Conservation (phyloP, 53 echinoderm and acorn worm species). For the Patiria pectinifera region DNA sequence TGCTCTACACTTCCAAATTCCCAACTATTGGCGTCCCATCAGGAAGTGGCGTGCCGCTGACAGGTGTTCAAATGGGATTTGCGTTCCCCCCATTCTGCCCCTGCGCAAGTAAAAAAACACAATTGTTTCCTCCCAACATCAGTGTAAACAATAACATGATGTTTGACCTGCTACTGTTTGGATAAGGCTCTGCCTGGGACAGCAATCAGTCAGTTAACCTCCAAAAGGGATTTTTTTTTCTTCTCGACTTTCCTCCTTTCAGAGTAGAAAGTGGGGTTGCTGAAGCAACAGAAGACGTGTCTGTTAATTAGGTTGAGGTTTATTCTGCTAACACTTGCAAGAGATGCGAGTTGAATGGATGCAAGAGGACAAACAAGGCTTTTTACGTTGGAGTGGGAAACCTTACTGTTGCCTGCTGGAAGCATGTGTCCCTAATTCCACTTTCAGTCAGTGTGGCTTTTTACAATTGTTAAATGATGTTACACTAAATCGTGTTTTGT, state of each 20-base stretch:
- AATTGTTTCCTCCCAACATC: conserved; percentile 5
- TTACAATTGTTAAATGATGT: too few species aligned
- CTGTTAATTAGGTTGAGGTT: too few species aligned
- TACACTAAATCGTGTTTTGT: too few species aligned
- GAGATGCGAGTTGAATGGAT: background rate
- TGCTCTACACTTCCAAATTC: background rate
- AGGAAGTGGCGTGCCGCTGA: background rate
- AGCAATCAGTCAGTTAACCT: background rate
- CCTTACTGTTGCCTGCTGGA: too few species aligned
- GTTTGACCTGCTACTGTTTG: conserved; percentile 33
- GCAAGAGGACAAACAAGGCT: background rate
- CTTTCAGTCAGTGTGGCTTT: too few species aligned
- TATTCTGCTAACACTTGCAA: too few species aligned
- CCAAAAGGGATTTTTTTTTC: background rate
- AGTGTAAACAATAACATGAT: conserved; percentile 13
- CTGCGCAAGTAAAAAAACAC: background rate
- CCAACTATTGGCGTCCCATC: background rate
- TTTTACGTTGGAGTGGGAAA: background rate
- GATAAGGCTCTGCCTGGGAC: background rate
- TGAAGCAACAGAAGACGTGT: background rate
- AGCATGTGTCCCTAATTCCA: too few species aligned
- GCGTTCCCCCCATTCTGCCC: background rate
- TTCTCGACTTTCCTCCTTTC: background rate
- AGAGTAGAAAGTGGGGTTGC: too few species aligned
- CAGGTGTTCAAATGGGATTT: background rate